Evolutionary conservation across 2,888 invertebrate species (phyloP).

Genomic region (Drosophila melanosoma): DNA sequence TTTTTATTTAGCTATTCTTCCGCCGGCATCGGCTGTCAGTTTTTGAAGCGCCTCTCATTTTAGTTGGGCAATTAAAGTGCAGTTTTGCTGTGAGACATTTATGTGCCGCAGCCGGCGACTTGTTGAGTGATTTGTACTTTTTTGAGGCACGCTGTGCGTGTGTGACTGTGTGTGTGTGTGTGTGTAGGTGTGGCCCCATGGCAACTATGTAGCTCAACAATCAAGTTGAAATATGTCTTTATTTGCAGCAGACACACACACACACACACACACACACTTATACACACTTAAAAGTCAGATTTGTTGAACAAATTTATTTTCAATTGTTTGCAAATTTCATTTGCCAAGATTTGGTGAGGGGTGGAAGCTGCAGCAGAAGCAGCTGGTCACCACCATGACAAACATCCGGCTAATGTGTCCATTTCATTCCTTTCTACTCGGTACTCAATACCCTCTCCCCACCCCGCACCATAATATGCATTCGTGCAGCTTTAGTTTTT

Average conservation of each 20-base stretch:
- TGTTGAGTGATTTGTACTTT: slow-evolving; percentile 73
- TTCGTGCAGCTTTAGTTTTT: slow-evolving; percentile 41
- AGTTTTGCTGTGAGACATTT: slow-evolving; percentile 74
- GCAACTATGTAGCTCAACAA: slow-evolving; percentile 54
- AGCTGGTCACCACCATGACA: slow-evolving; percentile 64
- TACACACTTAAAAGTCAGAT: slow-evolving; percentile 52
- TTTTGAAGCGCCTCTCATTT: slow-evolving; percentile 42
- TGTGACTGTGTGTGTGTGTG: slow-evolving; percentile 18
- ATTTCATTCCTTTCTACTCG: slow-evolving; percentile 11
- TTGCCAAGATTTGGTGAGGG: slow-evolving; percentile 18
- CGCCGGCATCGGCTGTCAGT: slow-evolving; percentile 59
- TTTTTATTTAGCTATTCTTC: slow-evolving; percentile 39
- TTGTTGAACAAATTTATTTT: slow-evolving; percentile 69
- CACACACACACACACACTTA: neutral
- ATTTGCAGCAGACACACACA: slow-evolving; percentile 20
- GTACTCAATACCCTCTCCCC: slow-evolving; percentile 4
- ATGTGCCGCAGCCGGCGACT: slow-evolving; percentile 58
- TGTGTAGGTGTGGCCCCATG: slow-evolving; percentile 55
- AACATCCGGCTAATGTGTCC: slow-evolving; percentile 76
- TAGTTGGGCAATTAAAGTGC: slow-evolving; percentile 77
- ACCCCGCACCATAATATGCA: slow-evolving; percentile 14
- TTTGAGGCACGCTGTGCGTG: slow-evolving; percentile 16
- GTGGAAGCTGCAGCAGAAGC: slow-evolving; percentile 20
- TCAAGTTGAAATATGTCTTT: slow-evolving; percentile 65
- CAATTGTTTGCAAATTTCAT: slow-evolving; percentile 77